These are phyloP conservation scores for Mactra quadrangularis DNA, from an alignment of 1,140 invertebrate species.

Conservation along the genomic window DNA sequence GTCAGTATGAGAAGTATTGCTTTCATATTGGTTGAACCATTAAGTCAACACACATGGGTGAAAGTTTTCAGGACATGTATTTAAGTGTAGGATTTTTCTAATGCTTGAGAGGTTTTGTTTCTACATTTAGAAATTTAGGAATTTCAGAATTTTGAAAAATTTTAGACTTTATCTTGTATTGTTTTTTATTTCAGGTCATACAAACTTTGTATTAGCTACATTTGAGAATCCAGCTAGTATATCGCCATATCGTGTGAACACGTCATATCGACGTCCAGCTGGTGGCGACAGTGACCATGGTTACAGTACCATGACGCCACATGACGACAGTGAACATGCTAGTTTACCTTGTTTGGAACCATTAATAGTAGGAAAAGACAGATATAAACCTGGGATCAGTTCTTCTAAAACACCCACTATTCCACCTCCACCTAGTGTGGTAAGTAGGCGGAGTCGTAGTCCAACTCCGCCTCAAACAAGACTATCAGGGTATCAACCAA, in stretches of 20 bases:
- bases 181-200: conserved; percentile 75
- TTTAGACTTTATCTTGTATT: too few relatives aligned
- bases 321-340: conserved; percentile 88
- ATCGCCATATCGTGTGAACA: conserved; percentile 94
- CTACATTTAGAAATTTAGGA: too few relatives aligned
- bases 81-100: too few relatives aligned
- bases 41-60: too few relatives aligned
- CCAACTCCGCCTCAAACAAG: conserved; percentile 79
- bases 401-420: conserved; percentile 74
- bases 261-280: conserved; percentile 89
- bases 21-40: too few relatives aligned
- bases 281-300: conserved; percentile 95
- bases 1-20: too few relatives aligned
- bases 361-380: conserved; percentile 84
- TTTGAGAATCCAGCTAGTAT: conserved; percentile 87
- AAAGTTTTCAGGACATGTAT: too few relatives aligned
- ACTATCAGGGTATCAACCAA: conserved; percentile 74
- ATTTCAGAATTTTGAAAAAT: too few relatives aligned
- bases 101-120: too few relatives aligned
- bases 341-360: conserved; percentile 86
- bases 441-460: conserved; percentile 75
- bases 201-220: conserved; percentile 82
- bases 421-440: conserved; percentile 75
- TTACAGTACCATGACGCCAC: conserved; percentile 97
- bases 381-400: conserved; percentile 78